Base-by-base conservation (phyloP, 2,888 invertebrate genomes). In the Mantis religiosa region DNA sequence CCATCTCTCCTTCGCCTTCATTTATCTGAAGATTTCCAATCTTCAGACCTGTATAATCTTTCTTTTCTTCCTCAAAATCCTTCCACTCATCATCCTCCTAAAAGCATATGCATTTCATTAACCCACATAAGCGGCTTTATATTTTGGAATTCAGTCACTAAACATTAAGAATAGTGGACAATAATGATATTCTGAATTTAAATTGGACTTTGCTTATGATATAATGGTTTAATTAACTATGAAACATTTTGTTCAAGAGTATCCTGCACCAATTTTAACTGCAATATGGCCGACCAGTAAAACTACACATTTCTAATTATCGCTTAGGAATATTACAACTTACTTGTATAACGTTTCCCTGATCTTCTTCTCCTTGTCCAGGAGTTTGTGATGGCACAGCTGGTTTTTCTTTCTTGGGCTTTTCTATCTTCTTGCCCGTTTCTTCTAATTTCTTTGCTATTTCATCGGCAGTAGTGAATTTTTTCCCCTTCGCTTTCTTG, bases 41-140 rank as follows among this genome's bases (percentile, higher is more conserved):
- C 30, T 30, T 30, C 30, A 4, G 30, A 30, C 3, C 30, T 30
- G 30, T 4, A 30, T 3, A 30, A 30, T 30, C 2, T 4, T 30
- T 30, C 4, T 2, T 4, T 30, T 3, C 3, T 30, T 30, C 30
- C 4, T 30, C 30, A 30, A 30, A 30, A 30, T 3, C 2, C 2
- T 30, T 30, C 30, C 30, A 30, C 30, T 30, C 30, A 30, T 30
- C 30, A 30, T 30, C 30, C 90, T 96, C 96, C 95, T 95, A 86
- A 92, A 91, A 89, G 89, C 88, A 1, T 87, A 89, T 34, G 87
- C 85, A 83, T 54, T n/a, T 28, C 28, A 71, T 34, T 28, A 88
- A 84, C 12, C 27, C 4, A 8, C 8, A 82, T 27, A 82, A 82
- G 27, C n/a, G n/a, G 12, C n/a, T 82, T 82, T n/a, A 82, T 82